Percentiles rank a stretch among this genome's conserved stretches.
These are phyloP conservation scores for Miltochrista miniata DNA, from an alignment of 2,888 invertebrate genomes.

Conservation along the genomic window DNA sequence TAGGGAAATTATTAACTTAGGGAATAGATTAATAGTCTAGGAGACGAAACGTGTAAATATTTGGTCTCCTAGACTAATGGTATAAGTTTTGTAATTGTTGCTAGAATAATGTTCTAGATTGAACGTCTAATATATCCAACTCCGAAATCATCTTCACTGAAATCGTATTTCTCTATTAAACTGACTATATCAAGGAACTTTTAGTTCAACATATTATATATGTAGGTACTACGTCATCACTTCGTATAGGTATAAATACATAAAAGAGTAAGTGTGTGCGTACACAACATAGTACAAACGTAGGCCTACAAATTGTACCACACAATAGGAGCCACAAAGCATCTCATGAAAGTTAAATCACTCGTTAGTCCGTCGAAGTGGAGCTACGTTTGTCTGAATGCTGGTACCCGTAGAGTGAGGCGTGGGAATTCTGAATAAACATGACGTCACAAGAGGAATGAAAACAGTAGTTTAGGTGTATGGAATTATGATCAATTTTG, in stretches of 20 bases:
- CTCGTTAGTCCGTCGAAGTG: slow-evolving; percentile 48
- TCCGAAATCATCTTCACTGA: too few species aligned
- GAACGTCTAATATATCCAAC: too few species aligned
- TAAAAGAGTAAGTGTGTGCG: neutral
- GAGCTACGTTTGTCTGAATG: slow-evolving; percentile 15
- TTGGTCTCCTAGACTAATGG: too few species aligned
- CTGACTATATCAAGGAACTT: too few species aligned
- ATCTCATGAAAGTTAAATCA: slow-evolving; percentile 59
- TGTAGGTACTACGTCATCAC: too few species aligned
- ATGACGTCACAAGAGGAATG: neutral
- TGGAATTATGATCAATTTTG: neutral
- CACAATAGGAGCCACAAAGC: slow-evolving; percentile 40
- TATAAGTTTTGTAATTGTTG: too few species aligned
- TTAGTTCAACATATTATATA: too few species aligned
- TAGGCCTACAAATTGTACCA: slow-evolving; percentile 17
- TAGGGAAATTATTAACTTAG: too few species aligned
- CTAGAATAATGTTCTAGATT: too few species aligned
- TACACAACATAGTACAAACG: neutral
- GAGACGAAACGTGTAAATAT: too few species aligned
- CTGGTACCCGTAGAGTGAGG: slow-evolving; percentile 1
- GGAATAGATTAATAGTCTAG: too few species aligned
- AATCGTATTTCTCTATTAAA: too few species aligned
- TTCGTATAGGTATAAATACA: neutral
- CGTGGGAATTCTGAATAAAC: slow-evolving; percentile 11
- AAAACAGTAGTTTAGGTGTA: neutral